Base-by-base conservation (phyloP, 2,113 vertebrate species). In the Pteropus alecto region DNA sequence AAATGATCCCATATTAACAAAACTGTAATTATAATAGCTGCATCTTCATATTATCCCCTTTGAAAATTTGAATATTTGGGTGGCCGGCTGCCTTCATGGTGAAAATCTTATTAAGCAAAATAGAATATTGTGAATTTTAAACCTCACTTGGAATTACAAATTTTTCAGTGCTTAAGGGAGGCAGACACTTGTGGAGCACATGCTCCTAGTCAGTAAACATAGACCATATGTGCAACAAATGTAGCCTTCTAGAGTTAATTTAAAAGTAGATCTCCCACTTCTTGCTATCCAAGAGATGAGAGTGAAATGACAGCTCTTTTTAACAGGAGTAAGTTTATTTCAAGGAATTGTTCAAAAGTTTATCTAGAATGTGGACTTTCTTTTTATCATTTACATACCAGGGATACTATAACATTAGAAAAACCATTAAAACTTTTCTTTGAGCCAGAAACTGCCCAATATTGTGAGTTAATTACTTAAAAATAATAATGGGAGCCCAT, bases 281-380 rank as follows among this genome's bases (percentile, higher is more conserved):
- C 87, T 92, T 81, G 5, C 83, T 97, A 93, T 89, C 86, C 97
- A 94, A 93, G 97, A 97, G 98, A 98, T 94, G 92, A 97, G 93
- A 98, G 54, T 83, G 54, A 96, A 96, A 96, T 97, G 98, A 98
- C 98, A 98, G 97, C 96, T 98, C 97, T 98, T 97, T 98, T 98
- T 97, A 97, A 68, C 88, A 91, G 91, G 78, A 97, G 73, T 95
- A 96, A 90, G 94, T 94, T 82, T 56, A 92, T 93, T 98, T 92
- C 95, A 96, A 97, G 92, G 35, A 97, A 90, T 93, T 98, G 94
- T 97, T 97, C 96, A 97, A 93, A 97, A 94, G 26, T 96, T 98
- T 86, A 95, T 98, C 70, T 93, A 93, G 96, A 95, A 92, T 93
- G 89, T 65, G 71, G 87, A 74, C 95, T 97, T 98, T 98, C 51